phyloP scores from a whole-genome alignment of 2,888 invertebrate genomes.

The Philonicus albiceps region DNA sequence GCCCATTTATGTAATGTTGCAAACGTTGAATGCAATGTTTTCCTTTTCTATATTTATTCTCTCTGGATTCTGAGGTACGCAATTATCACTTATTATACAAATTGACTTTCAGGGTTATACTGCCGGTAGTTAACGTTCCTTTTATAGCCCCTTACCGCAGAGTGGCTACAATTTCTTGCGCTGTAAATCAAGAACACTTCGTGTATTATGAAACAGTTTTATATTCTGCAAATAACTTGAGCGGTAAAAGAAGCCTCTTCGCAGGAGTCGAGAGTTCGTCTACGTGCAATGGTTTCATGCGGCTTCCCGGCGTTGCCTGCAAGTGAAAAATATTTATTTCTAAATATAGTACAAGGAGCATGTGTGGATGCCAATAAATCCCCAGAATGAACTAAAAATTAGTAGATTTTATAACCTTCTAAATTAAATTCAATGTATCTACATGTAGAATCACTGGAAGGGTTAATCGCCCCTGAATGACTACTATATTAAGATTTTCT shows the following conservation, averaged over 20 bases:
- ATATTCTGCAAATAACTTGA: not conserved
- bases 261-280: not conserved
- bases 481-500: not conserved
- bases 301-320: not conserved
- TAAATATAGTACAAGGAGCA: not conserved
- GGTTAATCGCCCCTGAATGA: not conserved
- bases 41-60: not conserved
- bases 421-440: not conserved
- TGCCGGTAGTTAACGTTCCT: not conserved
- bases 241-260: not conserved
- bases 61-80: not conserved
- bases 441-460: not conserved
- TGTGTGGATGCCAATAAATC: conserved; percentile 2
- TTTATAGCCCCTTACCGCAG: not conserved
- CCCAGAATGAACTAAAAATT: conserved; percentile 11
- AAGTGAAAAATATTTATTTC: not conserved
- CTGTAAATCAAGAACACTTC: not conserved
- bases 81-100: not conserved
- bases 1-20: not conserved
- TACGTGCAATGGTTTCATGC: not conserved
- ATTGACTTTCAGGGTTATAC: not conserved
- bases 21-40: not conserved
- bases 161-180: not conserved
- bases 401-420: not conserved
- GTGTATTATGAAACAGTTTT: not conserved